Evolutionary conservation across 2,113 vertebrate species (phyloP).

Genomic region (Tapirus terrestris): DNA sequence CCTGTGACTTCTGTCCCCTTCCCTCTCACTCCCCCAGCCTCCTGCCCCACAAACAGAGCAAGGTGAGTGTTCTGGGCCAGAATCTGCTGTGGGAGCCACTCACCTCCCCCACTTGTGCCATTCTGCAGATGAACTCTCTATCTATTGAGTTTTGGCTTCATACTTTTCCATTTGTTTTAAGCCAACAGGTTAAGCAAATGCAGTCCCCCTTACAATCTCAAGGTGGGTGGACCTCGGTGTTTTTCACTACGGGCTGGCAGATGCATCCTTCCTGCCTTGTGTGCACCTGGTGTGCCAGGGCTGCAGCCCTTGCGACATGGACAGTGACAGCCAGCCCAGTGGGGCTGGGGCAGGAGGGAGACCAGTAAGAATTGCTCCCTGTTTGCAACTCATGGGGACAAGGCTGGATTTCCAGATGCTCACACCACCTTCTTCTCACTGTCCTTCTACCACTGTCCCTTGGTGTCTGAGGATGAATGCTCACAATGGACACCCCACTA

Average conservation of each 20-base stretch:
- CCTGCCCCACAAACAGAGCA: neutral
- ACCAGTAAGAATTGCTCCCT: neutral
- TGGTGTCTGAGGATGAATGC: neutral
- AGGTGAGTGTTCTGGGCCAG: neutral
- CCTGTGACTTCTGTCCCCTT: neutral
- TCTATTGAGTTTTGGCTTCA: neutral
- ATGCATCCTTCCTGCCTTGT: neutral
- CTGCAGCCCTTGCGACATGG: neutral
- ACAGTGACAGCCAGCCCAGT: neutral
- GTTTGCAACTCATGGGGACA: neutral
- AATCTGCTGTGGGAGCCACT: neutral
- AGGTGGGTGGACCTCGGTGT: neutral
- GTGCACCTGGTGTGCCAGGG: neutral
- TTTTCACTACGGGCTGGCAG: neutral
- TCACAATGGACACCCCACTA: neutral
- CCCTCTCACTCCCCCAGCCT: neutral
- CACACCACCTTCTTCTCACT: neutral
- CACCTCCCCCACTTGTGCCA: neutral
- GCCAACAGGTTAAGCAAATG: neutral
- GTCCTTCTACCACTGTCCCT: neutral
- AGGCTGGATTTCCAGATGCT: conserved; percentile 15
- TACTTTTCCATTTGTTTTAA: neutral
- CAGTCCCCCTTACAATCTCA: neutral
- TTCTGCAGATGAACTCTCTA: neutral
- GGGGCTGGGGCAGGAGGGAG: neutral